phyloP scores from a whole-genome alignment of 37 sponge, comb jelly and placozoan species.

The Geodia barretti region DNA sequence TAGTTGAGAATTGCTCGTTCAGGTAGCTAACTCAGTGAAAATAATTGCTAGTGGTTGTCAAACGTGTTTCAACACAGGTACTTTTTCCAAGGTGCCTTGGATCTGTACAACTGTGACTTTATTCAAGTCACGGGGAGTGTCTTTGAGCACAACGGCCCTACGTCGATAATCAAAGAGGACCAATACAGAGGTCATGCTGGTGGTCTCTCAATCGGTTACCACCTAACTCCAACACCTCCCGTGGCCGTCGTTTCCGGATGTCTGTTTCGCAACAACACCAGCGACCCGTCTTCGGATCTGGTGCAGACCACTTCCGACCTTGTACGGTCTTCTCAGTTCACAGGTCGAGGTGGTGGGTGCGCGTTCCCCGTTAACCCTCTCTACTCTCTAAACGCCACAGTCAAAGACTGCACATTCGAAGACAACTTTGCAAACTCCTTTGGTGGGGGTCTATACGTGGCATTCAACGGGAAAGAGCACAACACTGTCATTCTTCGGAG shows the following conservation, averaged over 20 bases:
- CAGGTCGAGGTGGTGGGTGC: slow-evolving; percentile 38
- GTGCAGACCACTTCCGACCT: background rate
- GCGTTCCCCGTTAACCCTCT: slow-evolving; percentile 9
- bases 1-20: slow-evolving; percentile 13
- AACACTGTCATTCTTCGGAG: background rate
- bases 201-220: slow-evolving; percentile 32
- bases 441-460: slow-evolving; percentile 30
- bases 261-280: slow-evolving; percentile 33
- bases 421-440: slow-evolving; percentile 11
- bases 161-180: background rate
- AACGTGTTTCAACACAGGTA: slow-evolving; percentile 23
- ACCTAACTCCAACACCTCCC: background rate
- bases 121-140: background rate
- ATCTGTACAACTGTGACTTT: slow-evolving; percentile 22
- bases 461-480: slow-evolving; percentile 2
- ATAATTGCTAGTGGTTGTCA: background rate
- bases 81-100: slow-evolving; percentile 38
- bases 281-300: background rate
- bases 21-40: slow-evolving; percentile 17
- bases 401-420: slow-evolving; percentile 24
- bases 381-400: slow-evolving; percentile 4
- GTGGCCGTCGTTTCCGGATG: background rate
- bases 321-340: background rate
- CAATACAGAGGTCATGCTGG: slow-evolving; percentile 38
- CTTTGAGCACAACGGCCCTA: slow-evolving; percentile 36